Percentiles rank a stretch among this genome's conserved stretches.
These are phyloP conservation scores for Rutpela maculata DNA, from an alignment of 2,888 invertebrate species.

Conservation along the genomic window DNA sequence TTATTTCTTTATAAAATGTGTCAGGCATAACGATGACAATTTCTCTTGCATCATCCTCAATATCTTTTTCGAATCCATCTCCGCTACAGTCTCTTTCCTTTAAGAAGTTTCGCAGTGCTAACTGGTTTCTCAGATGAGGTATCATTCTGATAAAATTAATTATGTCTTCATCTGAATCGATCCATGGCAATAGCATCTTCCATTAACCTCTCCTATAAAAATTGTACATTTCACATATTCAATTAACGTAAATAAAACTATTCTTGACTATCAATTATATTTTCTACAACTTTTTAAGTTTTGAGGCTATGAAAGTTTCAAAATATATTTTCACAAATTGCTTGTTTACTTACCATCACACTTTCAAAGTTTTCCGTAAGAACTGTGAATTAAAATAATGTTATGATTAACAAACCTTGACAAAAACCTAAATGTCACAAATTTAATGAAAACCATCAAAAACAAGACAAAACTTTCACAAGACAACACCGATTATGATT, in stretches of 20 bases:
- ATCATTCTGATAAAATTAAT: slow-evolving; percentile 47
- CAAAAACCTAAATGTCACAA: not conserved
- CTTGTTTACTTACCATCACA: too few relatives aligned
- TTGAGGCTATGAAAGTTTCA: too few relatives aligned
- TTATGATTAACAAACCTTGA: not conserved
- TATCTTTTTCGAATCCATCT: slow-evolving; percentile 38
- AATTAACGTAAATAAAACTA: not conserved
- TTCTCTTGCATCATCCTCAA: slow-evolving; percentile 51
- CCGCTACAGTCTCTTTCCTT: slow-evolving; percentile 33
- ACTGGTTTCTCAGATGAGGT: slow-evolving; percentile 47
- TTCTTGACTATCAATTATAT: too few relatives aligned
- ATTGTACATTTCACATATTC: not conserved
- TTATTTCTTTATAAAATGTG: slow-evolving; percentile 43
- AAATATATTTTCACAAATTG: too few relatives aligned
- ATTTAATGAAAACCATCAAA: not conserved
- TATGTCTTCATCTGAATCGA: slow-evolving; percentile 45
- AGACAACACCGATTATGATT: not conserved
- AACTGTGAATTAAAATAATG: too few relatives aligned
- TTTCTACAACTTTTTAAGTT: too few relatives aligned
- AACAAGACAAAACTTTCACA: not conserved
- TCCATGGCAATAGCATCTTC: slow-evolving; percentile 54
- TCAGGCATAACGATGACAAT: slow-evolving; percentile 47
- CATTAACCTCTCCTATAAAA: slow-evolving; percentile 41
- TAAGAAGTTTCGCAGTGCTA: slow-evolving; percentile 48
- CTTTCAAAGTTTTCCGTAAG: too few relatives aligned